Evolutionary conservation across 2,888 invertebrate species (phyloP).

Genomic region (Achlya flavicornis): DNA sequence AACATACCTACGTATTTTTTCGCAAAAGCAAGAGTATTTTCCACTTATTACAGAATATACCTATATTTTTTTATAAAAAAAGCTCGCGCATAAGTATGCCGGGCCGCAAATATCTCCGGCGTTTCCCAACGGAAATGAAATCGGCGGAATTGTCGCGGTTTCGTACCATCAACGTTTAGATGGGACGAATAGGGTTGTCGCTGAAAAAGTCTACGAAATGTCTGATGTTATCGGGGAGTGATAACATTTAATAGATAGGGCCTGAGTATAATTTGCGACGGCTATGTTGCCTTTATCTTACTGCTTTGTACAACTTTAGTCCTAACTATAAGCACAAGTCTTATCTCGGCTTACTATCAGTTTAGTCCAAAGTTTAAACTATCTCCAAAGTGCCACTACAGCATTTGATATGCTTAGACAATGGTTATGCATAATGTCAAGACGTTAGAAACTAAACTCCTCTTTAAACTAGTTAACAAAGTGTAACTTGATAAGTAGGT

Average conservation of each 20-base stretch:
- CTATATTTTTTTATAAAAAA: slow-evolving; percentile 14
- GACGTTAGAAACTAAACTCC: background rate
- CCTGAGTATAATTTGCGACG: background rate
- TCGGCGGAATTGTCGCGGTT: slow-evolving; percentile 28
- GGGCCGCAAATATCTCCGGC: slow-evolving; percentile 31
- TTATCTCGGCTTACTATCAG: background rate
- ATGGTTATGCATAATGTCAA: background rate
- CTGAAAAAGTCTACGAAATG: background rate
- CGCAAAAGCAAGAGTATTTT: background rate
- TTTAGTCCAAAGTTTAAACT: slow-evolving; percentile 1
- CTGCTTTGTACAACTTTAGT: background rate
- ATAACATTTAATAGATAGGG: background rate
- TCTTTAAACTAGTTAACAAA: background rate
- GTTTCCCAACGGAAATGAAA: slow-evolving; percentile 46
- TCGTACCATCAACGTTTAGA: slow-evolving; percentile 32
- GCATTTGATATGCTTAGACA: background rate
- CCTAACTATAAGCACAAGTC: background rate
- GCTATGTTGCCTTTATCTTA: background rate
- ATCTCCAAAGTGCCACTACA: slow-evolving; percentile 1
- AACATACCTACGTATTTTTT: slow-evolving; percentile 7
- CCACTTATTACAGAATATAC: background rate
- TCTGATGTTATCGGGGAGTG: slow-evolving; percentile 7
- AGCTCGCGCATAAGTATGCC: slow-evolving; percentile 20
- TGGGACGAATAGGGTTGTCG: slow-evolving; percentile 8
- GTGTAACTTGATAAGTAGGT: background rate